Base-by-base conservation (phyloP, 92 coral and sea anemone genomes). In the Galaxea fascicularis region DNA sequence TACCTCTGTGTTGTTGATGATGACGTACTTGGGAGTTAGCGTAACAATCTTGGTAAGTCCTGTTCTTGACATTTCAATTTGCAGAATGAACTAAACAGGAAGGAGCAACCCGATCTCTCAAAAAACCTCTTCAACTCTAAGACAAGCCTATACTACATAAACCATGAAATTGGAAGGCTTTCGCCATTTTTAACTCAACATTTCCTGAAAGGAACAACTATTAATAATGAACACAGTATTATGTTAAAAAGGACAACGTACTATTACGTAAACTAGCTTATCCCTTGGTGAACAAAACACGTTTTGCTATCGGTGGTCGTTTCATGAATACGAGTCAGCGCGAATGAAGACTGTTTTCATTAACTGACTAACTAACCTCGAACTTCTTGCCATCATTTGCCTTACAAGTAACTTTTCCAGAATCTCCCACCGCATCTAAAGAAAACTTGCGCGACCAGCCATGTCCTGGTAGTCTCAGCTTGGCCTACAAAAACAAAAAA, bases 1-100 rank as follows among this genome's bases (percentile, higher is more conserved):
- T 82, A 94, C 98, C 94, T 94, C 98, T 17, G 98, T 94, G 71
- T 90, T 96, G 88, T 96, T 96, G 85, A 96, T 94, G 66, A 93
- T 90, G 35, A 96, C 99, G 86, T 91, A 96, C 82, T 96, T 96
- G 1, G 99, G 99, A 51, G 95, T 89, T 28, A 94, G 76, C 27
- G 99, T 94, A 31, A 96, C 91, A 74, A 96, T 91, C 89, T 94
- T 97, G 5, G 97, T 94, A 49, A 97, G 85, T 15, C 99, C 88
- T 30, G 98, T 95, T 66, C 89, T 90, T 17, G 98, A 95, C 92
- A 95, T 87, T 82, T 93, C 98, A 57, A 97, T 97, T 76, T 95
- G 90, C 62, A 97, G 67, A 26, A 95, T 89, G 74, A 97, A 93
- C 99, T 97, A 72, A 18, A 22, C 30, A 20, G 22, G 49, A 18